phyloP scores from a whole-genome alignment of 1,140 invertebrate species.

The Diachasma alloeum region DNA sequence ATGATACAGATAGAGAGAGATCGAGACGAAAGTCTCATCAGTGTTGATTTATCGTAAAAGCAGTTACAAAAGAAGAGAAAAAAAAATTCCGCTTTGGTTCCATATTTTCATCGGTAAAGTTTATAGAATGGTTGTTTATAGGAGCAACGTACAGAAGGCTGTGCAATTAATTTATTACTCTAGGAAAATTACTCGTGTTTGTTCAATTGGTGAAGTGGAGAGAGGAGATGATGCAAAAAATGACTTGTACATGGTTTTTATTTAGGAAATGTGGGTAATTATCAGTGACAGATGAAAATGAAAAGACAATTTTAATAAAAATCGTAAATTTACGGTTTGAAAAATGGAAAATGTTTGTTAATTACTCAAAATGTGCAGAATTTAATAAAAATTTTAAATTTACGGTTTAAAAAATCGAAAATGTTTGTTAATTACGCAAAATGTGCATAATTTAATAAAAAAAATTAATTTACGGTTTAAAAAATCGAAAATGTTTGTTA shows the following conservation, averaged over 20 bases:
- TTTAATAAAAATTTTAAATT: neutral
- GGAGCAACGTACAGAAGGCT: slow-evolving; percentile 21
- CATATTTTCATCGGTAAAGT: slow-evolving; percentile 26
- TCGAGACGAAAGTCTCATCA: slow-evolving; percentile 19
- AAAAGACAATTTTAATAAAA: too few relatives aligned
- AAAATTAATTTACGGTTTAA: neutral
- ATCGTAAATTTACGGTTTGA: too few relatives aligned
- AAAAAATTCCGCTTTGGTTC: slow-evolving; percentile 30
- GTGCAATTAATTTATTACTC: slow-evolving; percentile 23
- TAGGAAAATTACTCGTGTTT: neutral
- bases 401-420: neutral
- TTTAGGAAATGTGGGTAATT: neutral
- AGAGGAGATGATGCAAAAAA: neutral
- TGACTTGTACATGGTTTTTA: neutral
- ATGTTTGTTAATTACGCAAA: neutral
- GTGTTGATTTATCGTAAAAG: slow-evolving; percentile 1
- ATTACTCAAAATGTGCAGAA: too few relatives aligned
- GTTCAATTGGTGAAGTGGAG: neutral
- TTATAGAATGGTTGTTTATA: slow-evolving; percentile 11
- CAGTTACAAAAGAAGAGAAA: slow-evolving; percentile 19
- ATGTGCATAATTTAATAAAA: neutral
- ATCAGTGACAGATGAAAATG: neutral
- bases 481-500: neutral
- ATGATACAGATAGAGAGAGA: slow-evolving; percentile 22
- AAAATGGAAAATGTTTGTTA: too few relatives aligned